These are phyloP conservation scores for Bilobella aurantiaca DNA, from an alignment of 1,140 invertebrate genomes.

Conservation along the genomic window DNA sequence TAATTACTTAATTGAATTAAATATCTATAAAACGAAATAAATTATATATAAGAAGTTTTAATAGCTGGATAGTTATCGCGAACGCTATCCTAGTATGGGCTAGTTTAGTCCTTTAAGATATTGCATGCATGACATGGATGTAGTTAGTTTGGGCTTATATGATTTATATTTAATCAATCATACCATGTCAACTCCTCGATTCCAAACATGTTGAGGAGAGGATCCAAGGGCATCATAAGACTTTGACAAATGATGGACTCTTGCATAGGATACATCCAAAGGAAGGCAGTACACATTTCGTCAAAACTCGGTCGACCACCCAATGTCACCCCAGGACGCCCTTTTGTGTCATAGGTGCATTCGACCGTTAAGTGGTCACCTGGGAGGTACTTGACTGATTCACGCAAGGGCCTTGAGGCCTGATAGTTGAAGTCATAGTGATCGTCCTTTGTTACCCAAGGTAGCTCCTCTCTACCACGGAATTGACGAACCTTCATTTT, in stretches of 20 bases:
- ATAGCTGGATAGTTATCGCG: no score
- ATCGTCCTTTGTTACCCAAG: conserved; percentile 53
- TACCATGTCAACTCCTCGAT: no score
- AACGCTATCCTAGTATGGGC: no score
- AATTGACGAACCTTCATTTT: conserved; percentile 55
- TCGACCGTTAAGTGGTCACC: conserved; percentile 15
- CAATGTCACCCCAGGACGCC: conserved; percentile 8
- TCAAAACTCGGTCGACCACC: conserved; percentile 1
- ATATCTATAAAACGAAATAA: no score
- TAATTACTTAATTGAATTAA: no score
- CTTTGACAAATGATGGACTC: neutral
- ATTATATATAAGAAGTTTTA: no score
- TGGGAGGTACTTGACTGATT: conserved; percentile 40
- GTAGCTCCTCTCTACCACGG: conserved; percentile 49
- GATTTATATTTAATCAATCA: no score
- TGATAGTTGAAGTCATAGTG: conserved; percentile 59
- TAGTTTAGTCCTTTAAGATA: no score
- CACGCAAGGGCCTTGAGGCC: conserved; percentile 51
- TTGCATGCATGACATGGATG: no score
- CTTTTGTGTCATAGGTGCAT: conserved; percentile 14
- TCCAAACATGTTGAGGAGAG: neutral
- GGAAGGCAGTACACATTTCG: conserved; percentile 4
- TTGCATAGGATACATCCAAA: neutral
- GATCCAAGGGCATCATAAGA: neutral
- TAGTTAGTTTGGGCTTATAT: no score